phyloP scores from a whole-genome alignment of 2,888 invertebrate species.

The Thera britannica region DNA sequence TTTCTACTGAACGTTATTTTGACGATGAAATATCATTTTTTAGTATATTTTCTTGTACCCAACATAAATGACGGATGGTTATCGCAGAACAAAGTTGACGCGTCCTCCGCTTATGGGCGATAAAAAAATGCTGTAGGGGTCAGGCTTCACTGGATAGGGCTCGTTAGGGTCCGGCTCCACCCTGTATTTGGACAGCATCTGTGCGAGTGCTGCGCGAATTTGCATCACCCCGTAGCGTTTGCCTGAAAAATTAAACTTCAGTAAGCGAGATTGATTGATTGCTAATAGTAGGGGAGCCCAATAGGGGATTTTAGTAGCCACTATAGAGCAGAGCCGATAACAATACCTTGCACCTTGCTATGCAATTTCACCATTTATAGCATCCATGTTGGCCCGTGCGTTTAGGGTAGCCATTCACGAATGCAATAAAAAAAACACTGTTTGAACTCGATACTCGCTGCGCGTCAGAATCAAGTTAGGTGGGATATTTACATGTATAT shows the following conservation, averaged over 20 bases:
- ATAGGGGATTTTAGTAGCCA: no score
- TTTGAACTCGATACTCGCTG: no score
- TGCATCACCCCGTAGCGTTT: slow-evolving; percentile 74
- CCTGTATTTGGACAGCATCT: slow-evolving; percentile 58
- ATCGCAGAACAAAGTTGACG: slow-evolving; percentile 60
- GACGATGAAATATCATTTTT: not conserved
- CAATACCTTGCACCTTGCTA: no score
- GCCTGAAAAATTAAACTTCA: slow-evolving; percentile 51
- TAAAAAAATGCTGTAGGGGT: slow-evolving; percentile 61
- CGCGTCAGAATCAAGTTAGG: no score
- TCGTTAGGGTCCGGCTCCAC: slow-evolving; percentile 51
- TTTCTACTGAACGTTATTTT: no score
- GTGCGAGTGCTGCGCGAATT: slow-evolving; percentile 65
- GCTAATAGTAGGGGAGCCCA: not conserved
- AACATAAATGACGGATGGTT: slow-evolving; percentile 5
- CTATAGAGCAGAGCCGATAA: no score
- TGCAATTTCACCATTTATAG: no score
- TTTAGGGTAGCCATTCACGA: no score
- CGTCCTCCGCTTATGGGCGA: slow-evolving; percentile 56
- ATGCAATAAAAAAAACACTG: no score
- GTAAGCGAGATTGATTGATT: slow-evolving; percentile 8
- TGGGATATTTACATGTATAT: no score
- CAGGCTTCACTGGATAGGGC: slow-evolving; percentile 49
- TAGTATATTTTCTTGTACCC: not conserved
- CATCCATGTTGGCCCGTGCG: no score